Percentiles rank a stretch among this genome's conserved stretches.
Evolutionary conservation across 2,888 invertebrate genomes (phyloP).

Genomic region (Odontocolon sp.): DNA sequence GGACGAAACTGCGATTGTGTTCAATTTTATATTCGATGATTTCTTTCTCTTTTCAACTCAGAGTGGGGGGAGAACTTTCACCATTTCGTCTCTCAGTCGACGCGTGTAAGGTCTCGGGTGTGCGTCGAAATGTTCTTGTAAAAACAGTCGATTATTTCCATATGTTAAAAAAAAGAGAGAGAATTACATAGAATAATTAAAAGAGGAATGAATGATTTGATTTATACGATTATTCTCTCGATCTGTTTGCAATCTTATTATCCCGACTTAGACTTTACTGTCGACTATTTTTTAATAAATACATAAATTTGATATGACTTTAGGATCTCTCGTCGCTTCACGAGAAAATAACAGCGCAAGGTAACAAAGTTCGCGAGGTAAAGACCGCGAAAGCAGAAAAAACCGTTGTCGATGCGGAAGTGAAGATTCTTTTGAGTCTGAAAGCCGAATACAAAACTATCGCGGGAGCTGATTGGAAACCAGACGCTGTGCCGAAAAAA

Average conservation of each 20-base stretch:
- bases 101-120: neutral
- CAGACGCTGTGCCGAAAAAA: conserved; percentile 73
- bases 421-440: conserved; percentile 83
- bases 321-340: conserved; percentile 60
- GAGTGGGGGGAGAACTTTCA: conserved; percentile 33
- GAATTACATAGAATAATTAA: neutral
- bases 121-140: neutral
- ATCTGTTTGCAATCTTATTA: neutral
- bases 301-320: too few relatives aligned
- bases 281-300: too few relatives aligned
- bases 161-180: conserved; percentile 32
- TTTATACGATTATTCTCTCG: neutral
- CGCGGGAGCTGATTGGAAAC: conserved; percentile 81
- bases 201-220: neutral
- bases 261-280: too few relatives aligned
- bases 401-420: conserved; percentile 82
- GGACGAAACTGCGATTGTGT: too few relatives aligned
- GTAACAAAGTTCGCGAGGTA: conserved; percentile 73
- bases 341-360: conserved; percentile 81
- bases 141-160: conserved; percentile 25
- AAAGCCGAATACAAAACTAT: conserved; percentile 79
- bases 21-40: too few relatives aligned
- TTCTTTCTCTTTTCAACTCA: neutral
- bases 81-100: neutral
- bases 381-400: conserved; percentile 72